Conservation (phyloP, 2,888 invertebrate species). For the Augochlorella aurata region DNA sequence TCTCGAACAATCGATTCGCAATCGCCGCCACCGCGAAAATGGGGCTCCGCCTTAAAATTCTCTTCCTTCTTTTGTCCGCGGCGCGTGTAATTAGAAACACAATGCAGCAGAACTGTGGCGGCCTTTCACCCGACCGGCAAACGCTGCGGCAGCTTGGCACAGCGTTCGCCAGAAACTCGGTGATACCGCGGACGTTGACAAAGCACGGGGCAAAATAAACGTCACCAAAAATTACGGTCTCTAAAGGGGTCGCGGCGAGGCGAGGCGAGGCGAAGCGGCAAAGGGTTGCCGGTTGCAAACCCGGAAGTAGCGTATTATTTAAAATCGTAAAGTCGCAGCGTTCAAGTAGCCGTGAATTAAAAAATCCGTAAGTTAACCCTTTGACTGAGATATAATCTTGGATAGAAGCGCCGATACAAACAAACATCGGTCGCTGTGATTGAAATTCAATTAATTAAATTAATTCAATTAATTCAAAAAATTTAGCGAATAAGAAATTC, state of each 20-base stretch:
- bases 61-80: constrained; percentile 13
- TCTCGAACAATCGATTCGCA: not conserved
- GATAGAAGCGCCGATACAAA: too few relatives aligned
- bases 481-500: too few relatives aligned
- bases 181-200: constrained; percentile 4
- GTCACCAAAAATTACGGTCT: constrained; percentile 5
- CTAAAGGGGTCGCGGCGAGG: not conserved
- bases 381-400: too few relatives aligned
- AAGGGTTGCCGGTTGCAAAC: constrained; percentile 4
- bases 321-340: too few relatives aligned
- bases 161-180: not conserved
- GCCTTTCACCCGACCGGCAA: not conserved
- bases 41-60: constrained; percentile 8
- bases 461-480: too few relatives aligned
- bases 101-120: not conserved
- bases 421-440: too few relatives aligned
- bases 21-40: not conserved
- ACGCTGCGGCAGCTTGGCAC: not conserved
- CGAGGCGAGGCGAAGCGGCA: not conserved
- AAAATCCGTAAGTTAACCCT: too few relatives aligned
- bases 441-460: too few relatives aligned
- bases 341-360: too few relatives aligned
- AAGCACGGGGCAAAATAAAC: constrained; percentile 13
- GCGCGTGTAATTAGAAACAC: constrained; percentile 11
- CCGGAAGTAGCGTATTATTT: constrained; percentile 27